Evolutionary conservation across 2,888 invertebrate species (phyloP), one percentile per base, ranked within the genome.

Genomic region (Scelioninae gen. 2): DNA sequence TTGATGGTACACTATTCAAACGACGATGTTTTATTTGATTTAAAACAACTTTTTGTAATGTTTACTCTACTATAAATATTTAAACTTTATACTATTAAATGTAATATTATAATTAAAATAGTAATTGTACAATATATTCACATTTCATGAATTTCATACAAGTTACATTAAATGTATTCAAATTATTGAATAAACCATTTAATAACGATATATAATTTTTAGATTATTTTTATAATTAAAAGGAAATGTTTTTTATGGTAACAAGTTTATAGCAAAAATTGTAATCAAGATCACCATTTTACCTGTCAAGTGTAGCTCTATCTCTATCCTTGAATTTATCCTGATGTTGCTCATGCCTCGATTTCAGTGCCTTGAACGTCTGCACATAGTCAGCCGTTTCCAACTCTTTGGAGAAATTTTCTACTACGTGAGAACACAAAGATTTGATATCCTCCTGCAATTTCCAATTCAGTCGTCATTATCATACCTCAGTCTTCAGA

Each of bases 381-480:
- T 97, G 96, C 82, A 99, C 98, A 89, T 99, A 99, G 86, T 95
- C 94, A 81, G 98, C 94, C 84, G 94, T 93, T 86, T 97, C 96
- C 84, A 99, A 89, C 81, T 94, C 93, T 88, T 96, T 96, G 80
- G 96, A 95, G 87, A 96, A 98, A 87, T 94, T 96, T 87, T 98
- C 98, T 79, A 98, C 96, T 78, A 98, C 94, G 87, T 99, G 96
- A 71, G 94, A 92, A 88, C 94, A 95, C 79, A 96, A 88, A 39
- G 93, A 92, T 87, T 95, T 96, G 73, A 96, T 94, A 86, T 96
- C 96, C 88, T 96, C 96, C 89, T 89, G 79, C 3, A 83, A 83
- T 65, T 57, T 68, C 50, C 71, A 48, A 31, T 33, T 25, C 5
- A 55, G 11, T 35, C 18, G 11, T 35, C 18, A 18, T 41, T 28